These are phyloP conservation scores for Malacoctenus gilli DNA, from an alignment of 2,797 vertebrate species.

Conservation along the genomic window DNA sequence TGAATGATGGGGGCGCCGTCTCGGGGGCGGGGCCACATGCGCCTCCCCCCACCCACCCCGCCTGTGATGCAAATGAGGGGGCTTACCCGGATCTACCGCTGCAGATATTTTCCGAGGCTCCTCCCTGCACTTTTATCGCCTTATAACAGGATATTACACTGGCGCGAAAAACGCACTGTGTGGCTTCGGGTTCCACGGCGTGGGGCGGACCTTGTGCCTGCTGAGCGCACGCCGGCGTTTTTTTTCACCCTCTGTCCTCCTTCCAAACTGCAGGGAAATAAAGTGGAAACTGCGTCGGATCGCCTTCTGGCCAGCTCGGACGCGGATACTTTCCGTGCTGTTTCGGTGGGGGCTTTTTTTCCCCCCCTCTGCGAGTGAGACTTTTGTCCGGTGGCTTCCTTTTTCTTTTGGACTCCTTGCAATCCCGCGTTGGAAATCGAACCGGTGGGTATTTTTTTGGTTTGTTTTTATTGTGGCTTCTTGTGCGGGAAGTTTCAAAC, in stretches of 20 bases:
- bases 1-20: not conserved
- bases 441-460: too few species aligned
- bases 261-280: slow-evolving; percentile 7
- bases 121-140: slow-evolving; percentile 63
- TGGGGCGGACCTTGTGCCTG: slow-evolving; percentile 40
- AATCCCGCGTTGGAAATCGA: too few species aligned
- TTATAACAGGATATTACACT: slow-evolving; percentile 77
- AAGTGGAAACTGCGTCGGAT: slow-evolving; percentile 1
- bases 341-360: slow-evolving; percentile 33
- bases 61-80: slow-evolving; percentile 52
- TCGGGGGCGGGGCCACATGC: slow-evolving; percentile 56
- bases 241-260: not conserved
- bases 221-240: slow-evolving; percentile 14
- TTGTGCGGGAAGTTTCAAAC: too few species aligned
- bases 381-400: too few species aligned
- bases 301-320: not conserved
- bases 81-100: slow-evolving; percentile 76
- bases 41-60: slow-evolving; percentile 14
- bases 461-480: too few species aligned
- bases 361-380: too few species aligned
- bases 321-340: slow-evolving; percentile 11
- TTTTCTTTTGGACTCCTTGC: too few species aligned
- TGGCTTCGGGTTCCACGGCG: slow-evolving; percentile 49
- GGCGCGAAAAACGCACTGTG: slow-evolving; percentile 81
- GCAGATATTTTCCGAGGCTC: slow-evolving; percentile 73